phyloP scores from a whole-genome alignment of 2,888 invertebrate species.

The Lathronympha strigana region DNA sequence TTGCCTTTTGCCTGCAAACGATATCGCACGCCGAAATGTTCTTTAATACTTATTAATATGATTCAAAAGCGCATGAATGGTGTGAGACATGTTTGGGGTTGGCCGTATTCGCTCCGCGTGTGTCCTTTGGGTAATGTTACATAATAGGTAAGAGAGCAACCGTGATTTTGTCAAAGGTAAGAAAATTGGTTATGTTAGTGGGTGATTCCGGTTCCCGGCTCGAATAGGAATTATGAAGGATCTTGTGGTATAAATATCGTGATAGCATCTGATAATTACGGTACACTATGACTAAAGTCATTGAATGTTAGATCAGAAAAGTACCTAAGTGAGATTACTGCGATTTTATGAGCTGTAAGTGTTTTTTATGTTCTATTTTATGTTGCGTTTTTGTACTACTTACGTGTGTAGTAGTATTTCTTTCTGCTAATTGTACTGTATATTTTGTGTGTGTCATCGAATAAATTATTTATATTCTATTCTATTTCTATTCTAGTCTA shows the following conservation, averaged over 20 bases:
- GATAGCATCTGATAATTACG: constrained; percentile 21
- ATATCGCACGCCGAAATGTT: constrained; percentile 59
- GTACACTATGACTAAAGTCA: background rate
- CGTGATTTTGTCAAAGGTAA: constrained; percentile 84
- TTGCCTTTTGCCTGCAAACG: constrained; percentile 56
- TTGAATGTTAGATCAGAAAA: background rate
- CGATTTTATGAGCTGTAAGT: too few species aligned
- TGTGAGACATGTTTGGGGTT: constrained; percentile 56
- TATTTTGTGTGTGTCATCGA: too few species aligned
- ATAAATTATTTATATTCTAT: too few species aligned
- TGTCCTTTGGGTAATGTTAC: constrained; percentile 82
- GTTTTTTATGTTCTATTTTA: too few species aligned
- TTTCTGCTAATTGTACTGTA: too few species aligned
- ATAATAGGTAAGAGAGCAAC: constrained; percentile 75
- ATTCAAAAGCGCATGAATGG: constrained; percentile 61
- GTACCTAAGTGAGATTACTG: too few species aligned
- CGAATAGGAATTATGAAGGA: constrained; percentile 66
- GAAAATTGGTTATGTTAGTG: constrained; percentile 82
- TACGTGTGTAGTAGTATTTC: too few species aligned
- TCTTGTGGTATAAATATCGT: constrained; percentile 26
- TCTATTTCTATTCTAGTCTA: too few species aligned
- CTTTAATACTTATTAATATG: constrained; percentile 72
- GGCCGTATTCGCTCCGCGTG: constrained; percentile 73
- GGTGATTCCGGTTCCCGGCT: constrained; percentile 70
- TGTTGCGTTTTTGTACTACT: too few species aligned